Conservation (phyloP, 2,797 vertebrate species). For the Menidia menidia region DNA sequence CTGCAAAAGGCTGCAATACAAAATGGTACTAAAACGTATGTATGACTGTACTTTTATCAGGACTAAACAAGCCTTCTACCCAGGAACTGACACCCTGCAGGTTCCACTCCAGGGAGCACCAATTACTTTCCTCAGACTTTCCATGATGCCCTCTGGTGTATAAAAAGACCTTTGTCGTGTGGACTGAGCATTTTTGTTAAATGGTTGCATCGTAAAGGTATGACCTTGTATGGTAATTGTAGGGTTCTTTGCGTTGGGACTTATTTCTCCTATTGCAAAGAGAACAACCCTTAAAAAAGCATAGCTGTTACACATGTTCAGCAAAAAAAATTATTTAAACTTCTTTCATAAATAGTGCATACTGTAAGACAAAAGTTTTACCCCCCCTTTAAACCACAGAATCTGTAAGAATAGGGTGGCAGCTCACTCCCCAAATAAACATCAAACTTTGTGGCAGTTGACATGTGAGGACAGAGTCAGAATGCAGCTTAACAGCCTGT, state of each 20-base stretch:
- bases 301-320: background rate
- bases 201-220: constrained; percentile 73
- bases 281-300: too few species aligned
- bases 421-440: too few species aligned
- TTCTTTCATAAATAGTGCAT: background rate
- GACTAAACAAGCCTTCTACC: constrained; percentile 52
- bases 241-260: constrained; percentile 43
- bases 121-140: constrained; percentile 56
- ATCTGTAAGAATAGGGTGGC: too few species aligned
- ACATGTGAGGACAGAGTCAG: too few species aligned
- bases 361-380: too few species aligned
- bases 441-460: too few species aligned
- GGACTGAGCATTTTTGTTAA: constrained; percentile 56
- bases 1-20: background rate
- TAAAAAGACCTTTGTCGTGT: constrained; percentile 55
- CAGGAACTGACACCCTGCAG: constrained; percentile 64
- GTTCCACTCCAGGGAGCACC: constrained; percentile 71
- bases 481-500: too few species aligned
- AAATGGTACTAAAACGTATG: constrained; percentile 9
- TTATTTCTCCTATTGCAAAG: background rate
- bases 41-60: constrained; percentile 2
- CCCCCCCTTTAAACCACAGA: too few species aligned
- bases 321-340: background rate
- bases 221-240: constrained; percentile 58
- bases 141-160: constrained; percentile 56